These are phyloP conservation scores for Camponotus vicinus DNA, from an alignment of 1,140 invertebrate genomes.

Conservation along the genomic window DNA sequence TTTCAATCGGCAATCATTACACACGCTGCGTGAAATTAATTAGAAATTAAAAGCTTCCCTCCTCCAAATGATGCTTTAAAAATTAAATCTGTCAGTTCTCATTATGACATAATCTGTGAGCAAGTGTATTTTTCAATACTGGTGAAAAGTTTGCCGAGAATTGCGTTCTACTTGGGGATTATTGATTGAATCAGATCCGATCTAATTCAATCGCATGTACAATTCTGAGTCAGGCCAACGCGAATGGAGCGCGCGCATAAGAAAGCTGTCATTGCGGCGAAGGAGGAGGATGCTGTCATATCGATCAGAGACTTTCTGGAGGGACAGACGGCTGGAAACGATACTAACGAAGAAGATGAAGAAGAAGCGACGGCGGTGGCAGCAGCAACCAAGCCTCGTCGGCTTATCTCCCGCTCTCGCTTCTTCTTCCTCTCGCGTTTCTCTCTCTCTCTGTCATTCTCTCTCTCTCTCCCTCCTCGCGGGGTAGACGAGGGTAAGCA, in stretches of 20 bases:
- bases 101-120: neutral
- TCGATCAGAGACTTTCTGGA: constrained; percentile 72
- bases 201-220: constrained; percentile 43
- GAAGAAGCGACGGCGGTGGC: neutral
- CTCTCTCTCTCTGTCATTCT: neutral
- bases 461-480: constrained; percentile 5
- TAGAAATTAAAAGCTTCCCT: neutral
- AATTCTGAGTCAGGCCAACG: neutral
- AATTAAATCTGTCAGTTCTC: neutral
- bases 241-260: constrained; percentile 14
- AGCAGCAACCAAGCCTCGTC: constrained; percentile 33
- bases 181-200: constrained; percentile 13
- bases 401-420: constrained; percentile 61
- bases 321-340: constrained; percentile 60
- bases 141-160: neutral
- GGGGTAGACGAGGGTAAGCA: constrained; percentile 62
- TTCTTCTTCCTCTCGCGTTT: neutral
- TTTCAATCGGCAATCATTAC: neutral
- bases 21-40: neutral
- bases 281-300: constrained; percentile 67
- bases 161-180: neutral
- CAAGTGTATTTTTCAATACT: neutral
- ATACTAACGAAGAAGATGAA: constrained; percentile 72
- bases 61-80: neutral
- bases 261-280: constrained; percentile 50